Conservation (phyloP, 2,113 vertebrate species). For the Aptenodytes forsteri region DNA sequence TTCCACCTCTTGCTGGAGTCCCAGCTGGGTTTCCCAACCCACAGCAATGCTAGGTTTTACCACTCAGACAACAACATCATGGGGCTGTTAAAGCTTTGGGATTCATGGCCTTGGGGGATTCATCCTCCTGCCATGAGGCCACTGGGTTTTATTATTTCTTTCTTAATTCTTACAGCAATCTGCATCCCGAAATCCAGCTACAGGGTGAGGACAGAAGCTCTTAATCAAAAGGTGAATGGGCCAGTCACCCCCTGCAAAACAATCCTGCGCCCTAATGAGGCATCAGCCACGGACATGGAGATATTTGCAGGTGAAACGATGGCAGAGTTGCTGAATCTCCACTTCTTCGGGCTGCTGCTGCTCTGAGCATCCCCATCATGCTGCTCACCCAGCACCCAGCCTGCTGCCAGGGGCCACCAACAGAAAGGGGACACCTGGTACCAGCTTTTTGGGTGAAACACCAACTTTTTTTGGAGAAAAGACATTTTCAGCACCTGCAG, state of each 20-base stretch:
- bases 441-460: background rate
- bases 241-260: background rate
- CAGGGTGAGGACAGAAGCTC: background rate
- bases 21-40: background rate
- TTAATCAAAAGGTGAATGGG: background rate
- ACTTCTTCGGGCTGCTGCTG: background rate
- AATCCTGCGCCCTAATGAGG: background rate
- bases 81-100: background rate
- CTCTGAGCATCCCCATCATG: accelerated
- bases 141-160: background rate
- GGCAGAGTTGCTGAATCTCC: background rate
- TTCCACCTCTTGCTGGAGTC: background rate
- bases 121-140: background rate
- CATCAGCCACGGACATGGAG: accelerated
- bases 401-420: accelerated
- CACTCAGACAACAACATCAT: background rate
- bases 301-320: background rate
- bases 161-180: background rate
- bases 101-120: background rate
- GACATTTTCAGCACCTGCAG: background rate
- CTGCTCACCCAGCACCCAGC: background rate
- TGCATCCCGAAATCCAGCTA: background rate
- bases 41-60: background rate
- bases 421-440: background rate
- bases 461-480: accelerated